Evolutionary conservation across 2,888 invertebrate species (phyloP).

Genomic region (Perizoma affinitatum): DNA sequence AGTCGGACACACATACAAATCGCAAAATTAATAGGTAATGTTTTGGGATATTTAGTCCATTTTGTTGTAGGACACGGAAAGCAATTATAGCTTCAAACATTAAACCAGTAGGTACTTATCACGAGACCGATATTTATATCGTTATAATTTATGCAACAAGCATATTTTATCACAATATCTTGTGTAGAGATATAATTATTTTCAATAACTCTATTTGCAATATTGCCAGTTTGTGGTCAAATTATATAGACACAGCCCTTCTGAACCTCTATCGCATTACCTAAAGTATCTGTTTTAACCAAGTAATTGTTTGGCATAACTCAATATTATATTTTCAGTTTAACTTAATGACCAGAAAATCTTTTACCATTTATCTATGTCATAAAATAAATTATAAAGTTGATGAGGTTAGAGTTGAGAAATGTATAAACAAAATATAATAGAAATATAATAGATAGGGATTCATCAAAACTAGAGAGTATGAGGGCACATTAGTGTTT

Average conservation of each 20-base stretch:
- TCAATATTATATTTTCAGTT: no score
- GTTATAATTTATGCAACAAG: slow-evolving; percentile 27
- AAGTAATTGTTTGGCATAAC: slow-evolving; percentile 2
- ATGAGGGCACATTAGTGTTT: no score
- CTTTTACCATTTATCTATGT: slow-evolving; percentile 3
- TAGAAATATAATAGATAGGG: not conserved
- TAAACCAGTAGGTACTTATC: slow-evolving; percentile 7
- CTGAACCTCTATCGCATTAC: slow-evolving; percentile 3
- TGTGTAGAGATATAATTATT: slow-evolving; percentile 28
- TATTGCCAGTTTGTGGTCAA: slow-evolving; percentile 20
- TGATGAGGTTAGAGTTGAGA: not conserved
- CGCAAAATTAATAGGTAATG: no score
- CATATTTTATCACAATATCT: slow-evolving; percentile 29
- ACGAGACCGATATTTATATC: slow-evolving; percentile 26
- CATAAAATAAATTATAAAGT: slow-evolving; percentile 3
- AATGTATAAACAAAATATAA: not conserved
- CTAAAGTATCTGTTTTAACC: slow-evolving; percentile 9
- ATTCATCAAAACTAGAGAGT: not conserved
- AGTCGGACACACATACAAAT: no score
- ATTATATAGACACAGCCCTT: slow-evolving; percentile 12
- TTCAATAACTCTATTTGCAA: slow-evolving; percentile 35
- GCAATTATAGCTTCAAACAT: slow-evolving; percentile 26
- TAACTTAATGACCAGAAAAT: not conserved
- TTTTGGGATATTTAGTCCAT: not conserved
- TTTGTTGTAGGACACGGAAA: slow-evolving; percentile 11